A percentile compares a stretch with the other conserved stretches of the same genome.
These are phyloP conservation scores for Cephalopterus ornatus DNA, from an alignment of 2,113 vertebrate genomes.

Conservation along the genomic window DNA sequence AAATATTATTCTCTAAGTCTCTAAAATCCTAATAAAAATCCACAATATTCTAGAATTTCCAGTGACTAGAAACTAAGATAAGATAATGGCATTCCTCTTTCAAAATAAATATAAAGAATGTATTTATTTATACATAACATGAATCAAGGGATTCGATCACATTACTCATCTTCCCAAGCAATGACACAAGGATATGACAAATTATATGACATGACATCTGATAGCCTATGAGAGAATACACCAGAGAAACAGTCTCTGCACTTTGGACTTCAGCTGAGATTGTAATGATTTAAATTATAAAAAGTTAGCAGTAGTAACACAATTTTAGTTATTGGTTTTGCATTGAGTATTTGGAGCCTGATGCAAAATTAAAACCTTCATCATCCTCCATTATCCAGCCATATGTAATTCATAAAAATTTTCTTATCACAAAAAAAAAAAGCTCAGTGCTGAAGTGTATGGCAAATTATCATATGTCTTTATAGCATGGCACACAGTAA, in stretches of 20 bases:
- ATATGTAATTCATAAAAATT: not conserved
- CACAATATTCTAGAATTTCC: not conserved
- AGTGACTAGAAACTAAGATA: not conserved
- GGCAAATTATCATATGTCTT: not conserved
- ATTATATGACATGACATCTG: not conserved
- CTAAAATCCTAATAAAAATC: not conserved
- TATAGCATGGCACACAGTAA: not conserved
- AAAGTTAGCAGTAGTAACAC: not conserved
- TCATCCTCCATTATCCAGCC: not conserved
- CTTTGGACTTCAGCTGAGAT: not conserved
- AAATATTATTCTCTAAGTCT: not conserved
- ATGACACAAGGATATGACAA: not conserved
- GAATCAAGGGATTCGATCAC: not conserved
- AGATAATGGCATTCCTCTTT: not conserved
- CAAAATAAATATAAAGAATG: not conserved
- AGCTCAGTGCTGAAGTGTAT: not conserved
- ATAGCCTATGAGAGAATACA: not conserved
- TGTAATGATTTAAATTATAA: not conserved
- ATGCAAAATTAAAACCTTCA: not conserved
- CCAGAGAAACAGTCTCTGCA: not conserved
- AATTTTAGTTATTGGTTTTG: not conserved
- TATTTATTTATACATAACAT: not conserved
- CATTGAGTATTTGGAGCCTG: not conserved
- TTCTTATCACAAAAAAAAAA: not conserved
- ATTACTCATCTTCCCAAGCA: not conserved